A percentile compares a stretch with the other conserved stretches of the same genome.
These are phyloP conservation scores for Neodiprion pinetum DNA, from an alignment of 1,140 invertebrate genomes.

Conservation along the genomic window DNA sequence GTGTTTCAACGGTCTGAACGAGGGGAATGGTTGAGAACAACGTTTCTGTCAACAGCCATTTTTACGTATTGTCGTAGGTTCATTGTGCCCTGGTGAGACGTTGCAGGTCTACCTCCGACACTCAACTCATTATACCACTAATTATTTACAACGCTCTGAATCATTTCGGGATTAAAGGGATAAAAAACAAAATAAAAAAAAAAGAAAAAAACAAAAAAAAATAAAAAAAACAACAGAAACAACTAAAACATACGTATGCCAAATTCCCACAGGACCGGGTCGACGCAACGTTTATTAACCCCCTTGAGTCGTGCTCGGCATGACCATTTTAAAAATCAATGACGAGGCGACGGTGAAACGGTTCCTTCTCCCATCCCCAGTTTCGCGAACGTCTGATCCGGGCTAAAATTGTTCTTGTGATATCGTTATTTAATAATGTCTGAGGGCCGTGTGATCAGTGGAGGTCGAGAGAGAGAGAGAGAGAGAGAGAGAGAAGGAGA, in stretches of 20 bases:
- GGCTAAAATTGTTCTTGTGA: too few relatives aligned
- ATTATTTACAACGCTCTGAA: constrained; percentile 58
- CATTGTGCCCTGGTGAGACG: constrained; percentile 57
- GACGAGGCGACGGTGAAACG: too few relatives aligned
- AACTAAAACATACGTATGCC: constrained; percentile 30
- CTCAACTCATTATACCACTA: constrained; percentile 63
- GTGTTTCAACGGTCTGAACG: background rate
- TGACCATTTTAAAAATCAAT: too few relatives aligned
- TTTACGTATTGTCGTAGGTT: constrained; percentile 49
- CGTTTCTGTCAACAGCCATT: constrained; percentile 43
- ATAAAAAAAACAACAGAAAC: constrained; percentile 33
- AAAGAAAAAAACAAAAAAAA: too few relatives aligned
- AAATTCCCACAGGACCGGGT: constrained; percentile 44
- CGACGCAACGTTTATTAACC: background rate
- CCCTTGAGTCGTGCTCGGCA: too few relatives aligned
- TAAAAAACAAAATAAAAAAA: too few relatives aligned
- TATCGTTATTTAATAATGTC: too few relatives aligned
- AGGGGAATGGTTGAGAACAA: constrained; percentile 52
- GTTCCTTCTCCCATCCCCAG: too few relatives aligned
- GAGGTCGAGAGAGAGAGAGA: background rate
- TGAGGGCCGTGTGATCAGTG: too few relatives aligned
- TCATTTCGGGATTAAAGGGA: constrained; percentile 36
- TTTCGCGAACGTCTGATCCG: too few relatives aligned
- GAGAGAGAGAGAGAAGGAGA: too few relatives aligned
- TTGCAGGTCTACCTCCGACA: constrained; percentile 56